Evolutionary conservation across 2,113 vertebrate genomes (phyloP).

Genomic region (Tympanuchus pallidicinctus): DNA sequence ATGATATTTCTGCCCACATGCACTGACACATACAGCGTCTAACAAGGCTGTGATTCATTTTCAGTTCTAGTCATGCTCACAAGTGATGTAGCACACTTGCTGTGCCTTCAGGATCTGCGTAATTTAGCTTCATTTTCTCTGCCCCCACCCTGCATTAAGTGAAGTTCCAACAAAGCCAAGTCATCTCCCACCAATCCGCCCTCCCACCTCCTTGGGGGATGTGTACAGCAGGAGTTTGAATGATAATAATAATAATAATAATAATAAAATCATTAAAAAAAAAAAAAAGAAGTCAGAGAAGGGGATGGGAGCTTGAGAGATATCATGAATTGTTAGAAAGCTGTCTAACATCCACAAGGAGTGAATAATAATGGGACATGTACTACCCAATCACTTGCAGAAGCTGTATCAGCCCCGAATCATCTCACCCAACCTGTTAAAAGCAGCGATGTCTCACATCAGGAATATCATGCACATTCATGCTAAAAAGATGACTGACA

Average conservation of each 20-base stretch:
- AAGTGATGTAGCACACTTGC: conserved; percentile 50
- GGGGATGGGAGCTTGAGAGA: conserved; percentile 39
- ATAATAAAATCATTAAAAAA: neutral
- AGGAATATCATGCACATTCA: neutral
- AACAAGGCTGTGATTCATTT: conserved; percentile 76
- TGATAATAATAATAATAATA: conserved; percentile 34
- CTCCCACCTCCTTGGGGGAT: conserved; percentile 66
- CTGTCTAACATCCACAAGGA: conserved; percentile 42
- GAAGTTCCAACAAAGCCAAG: conserved; percentile 61
- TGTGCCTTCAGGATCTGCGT: conserved; percentile 57
- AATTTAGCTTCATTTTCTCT: conserved; percentile 48
- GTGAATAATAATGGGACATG: conserved; percentile 27
- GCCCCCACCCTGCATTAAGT: conserved; percentile 43
- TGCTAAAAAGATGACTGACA: neutral
- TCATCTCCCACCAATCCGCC: conserved; percentile 67
- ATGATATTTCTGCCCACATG: conserved; percentile 75
- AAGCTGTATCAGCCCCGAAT: conserved; percentile 30
- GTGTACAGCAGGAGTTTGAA: neutral
- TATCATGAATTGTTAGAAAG: conserved; percentile 52
- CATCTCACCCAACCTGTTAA: neutral
- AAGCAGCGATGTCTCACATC: neutral
- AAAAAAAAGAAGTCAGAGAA: neutral
- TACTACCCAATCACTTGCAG: conserved; percentile 1
- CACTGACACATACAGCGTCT: conserved; percentile 72
- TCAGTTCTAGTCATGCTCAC: conserved; percentile 67